Evolutionary conservation across 2,888 invertebrate species (phyloP).

Genomic region (Muschampia plurimacula): DNA sequence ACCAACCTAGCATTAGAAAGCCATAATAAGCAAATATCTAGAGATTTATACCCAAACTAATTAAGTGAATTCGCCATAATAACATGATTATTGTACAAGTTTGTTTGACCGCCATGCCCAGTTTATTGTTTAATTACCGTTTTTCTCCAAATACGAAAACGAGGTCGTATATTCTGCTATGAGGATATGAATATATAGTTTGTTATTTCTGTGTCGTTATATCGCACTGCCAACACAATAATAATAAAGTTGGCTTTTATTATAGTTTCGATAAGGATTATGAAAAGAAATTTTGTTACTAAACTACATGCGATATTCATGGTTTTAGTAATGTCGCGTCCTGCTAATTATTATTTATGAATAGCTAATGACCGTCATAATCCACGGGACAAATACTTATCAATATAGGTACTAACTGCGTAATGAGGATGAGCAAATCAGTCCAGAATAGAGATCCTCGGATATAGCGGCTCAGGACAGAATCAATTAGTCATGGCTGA

Average conservation of each 20-base stretch:
- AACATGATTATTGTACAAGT: conserved; percentile 56
- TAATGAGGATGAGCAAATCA: conserved; percentile 30
- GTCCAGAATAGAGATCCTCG: conserved; percentile 26
- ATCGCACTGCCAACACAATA: conserved; percentile 11
- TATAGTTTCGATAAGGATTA: conserved; percentile 22
- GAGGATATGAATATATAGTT: neutral
- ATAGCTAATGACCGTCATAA: conserved; percentile 3
- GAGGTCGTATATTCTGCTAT: conserved; percentile 16
- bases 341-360: neutral
- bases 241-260: conserved; percentile 22
- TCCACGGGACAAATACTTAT: conserved; percentile 8
- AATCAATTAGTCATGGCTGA: conserved; percentile 38
- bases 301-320: conserved; percentile 10
- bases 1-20: conserved; percentile 71
- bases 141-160: conserved; percentile 23
- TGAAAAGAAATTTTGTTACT: conserved; percentile 5
- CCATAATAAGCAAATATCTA: conserved; percentile 73
- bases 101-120: conserved; percentile 52
- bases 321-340: neutral
- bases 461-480: conserved; percentile 24
- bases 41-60: conserved; percentile 75
- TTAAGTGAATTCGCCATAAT: conserved; percentile 63
- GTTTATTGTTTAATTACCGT: conserved; percentile 30
- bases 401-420: conserved; percentile 11
- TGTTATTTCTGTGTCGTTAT: conserved; percentile 24